A percentile compares a stretch with the other conserved stretches of the same genome.
phyloP scores from a whole-genome alignment of 2,797 vertebrate species.

The Avahi laniger region DNA sequence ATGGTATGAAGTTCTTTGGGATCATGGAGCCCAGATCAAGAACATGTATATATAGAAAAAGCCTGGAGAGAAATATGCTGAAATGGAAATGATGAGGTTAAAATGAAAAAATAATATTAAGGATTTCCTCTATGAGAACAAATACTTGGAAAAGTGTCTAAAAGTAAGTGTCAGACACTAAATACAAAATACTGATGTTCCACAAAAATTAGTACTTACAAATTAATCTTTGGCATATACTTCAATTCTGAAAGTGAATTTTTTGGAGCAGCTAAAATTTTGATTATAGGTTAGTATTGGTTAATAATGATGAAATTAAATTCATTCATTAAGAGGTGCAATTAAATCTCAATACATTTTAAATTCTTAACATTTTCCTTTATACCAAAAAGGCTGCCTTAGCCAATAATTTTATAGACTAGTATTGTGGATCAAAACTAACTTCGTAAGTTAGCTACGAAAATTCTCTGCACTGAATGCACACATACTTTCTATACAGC shows the following conservation, averaged over 20 bases:
- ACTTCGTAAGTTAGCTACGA: neutral
- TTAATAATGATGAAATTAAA: neutral
- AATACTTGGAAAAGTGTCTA: neutral
- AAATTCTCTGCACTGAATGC: neutral
- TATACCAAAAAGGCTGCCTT: neutral
- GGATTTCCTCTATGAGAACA: neutral
- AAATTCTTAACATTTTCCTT: conserved; percentile 4
- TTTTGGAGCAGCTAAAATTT: neutral
- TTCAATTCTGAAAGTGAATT: conserved; percentile 21
- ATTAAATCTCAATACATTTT: neutral
- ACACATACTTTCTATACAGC: neutral
- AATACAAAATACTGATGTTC: neutral
- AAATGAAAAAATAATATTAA: neutral
- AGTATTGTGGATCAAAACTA: neutral
- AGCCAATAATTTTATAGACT: neutral
- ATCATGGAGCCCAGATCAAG: neutral
- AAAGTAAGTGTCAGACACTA: neutral
- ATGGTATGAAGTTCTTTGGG: neutral
- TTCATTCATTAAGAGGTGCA: neutral
- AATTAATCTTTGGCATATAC: neutral
- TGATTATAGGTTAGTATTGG: neutral
- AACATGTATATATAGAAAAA: neutral
- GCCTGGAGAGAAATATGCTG: neutral
- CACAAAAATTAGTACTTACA: neutral
- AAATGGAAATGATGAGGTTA: neutral